A percentile compares a stretch with the other conserved stretches of the same genome.
phyloP scores from a whole-genome alignment of 1,140 invertebrate genomes.

The Aleiodes sp. region DNA sequence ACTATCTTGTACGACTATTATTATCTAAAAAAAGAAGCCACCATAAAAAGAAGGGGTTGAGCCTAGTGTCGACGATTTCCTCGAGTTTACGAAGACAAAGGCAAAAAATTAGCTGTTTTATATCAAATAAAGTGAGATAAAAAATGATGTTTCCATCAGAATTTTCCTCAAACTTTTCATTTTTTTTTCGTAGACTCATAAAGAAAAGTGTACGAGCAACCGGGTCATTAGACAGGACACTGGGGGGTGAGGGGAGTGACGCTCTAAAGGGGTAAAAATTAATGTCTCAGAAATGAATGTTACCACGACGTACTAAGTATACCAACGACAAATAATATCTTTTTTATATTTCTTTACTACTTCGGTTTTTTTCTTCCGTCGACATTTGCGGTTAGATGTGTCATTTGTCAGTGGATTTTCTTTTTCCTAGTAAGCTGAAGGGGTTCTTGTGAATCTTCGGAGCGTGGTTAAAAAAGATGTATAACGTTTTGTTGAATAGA shows the following conservation, averaged over 20 bases:
- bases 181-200: slow-evolving; percentile 31
- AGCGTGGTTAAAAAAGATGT: too few species aligned
- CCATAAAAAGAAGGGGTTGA: background rate
- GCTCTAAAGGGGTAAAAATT: slow-evolving; percentile 63
- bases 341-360: background rate
- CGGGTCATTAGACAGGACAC: slow-evolving; percentile 59
- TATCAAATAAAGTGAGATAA: too few species aligned
- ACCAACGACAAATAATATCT: background rate
- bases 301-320: background rate
- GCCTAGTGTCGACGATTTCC: background rate
- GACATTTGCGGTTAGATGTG: background rate
- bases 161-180: slow-evolving; percentile 48
- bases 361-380: background rate
- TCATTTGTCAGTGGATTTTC: background rate
- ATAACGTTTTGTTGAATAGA: too few species aligned
- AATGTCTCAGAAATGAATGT: slow-evolving; percentile 61
- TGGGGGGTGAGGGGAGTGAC: slow-evolving; percentile 45
- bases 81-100: background rate
- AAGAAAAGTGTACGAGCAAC: slow-evolving; percentile 36
- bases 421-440: too few species aligned
- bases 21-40: background rate
- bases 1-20: background rate
- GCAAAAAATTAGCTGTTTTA: too few species aligned
- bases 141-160: too few species aligned
- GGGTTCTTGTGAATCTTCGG: too few species aligned